Evolutionary conservation across 2,797 vertebrate species (phyloP), one percentile per base, ranked within the genome.

Genomic region (Chloroceryle inda): DNA sequence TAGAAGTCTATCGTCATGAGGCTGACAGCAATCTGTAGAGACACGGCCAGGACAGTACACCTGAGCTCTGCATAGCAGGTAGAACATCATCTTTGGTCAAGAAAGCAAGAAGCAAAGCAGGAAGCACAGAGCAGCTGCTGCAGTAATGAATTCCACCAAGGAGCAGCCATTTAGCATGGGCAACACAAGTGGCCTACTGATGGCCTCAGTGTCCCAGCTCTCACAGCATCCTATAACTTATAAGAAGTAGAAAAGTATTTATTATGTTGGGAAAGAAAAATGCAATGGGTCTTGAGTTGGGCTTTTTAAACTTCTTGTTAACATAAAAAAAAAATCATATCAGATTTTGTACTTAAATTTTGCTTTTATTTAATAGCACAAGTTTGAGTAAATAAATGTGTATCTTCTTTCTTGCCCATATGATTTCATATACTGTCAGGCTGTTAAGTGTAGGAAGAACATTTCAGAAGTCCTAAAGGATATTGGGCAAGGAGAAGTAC

Each of bases 141-240:
- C 2, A 0, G 42, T 89, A 52, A 73, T 56, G 29, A 87, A 56
- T 84, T 29, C 50, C 33, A 74, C 49, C 63, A 85, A 50, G 61
- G 3, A 61, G 21, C 40, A 53, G 52, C 71, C 79, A 40, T 63
- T 84, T 2, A 27, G n/a, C 31, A 26, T 1, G 15, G 63, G 18
- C 44, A 42, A 15, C 16, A n/a, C 22, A 56, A 75, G 27, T 1
- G 6, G 61, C 37, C n/a, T 8, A 11, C 24, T 8, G 63, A 55
- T 35, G 64, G 44, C 33, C n/a, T 42, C 31, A 6, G 26, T 26
- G n/a, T 52, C 59, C 55, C 50, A 75, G 61, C 53, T 66, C 88
- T 56, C 2, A 0, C 17, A 15, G 12, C 52, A 12, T 1, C 33
- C n/a, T 75, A 0, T 6, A 50, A 40, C n/a, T 55, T 69, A 47